Evolutionary conservation across 2,797 vertebrate genomes (phyloP).

Genomic region (Halcyon chelicuti): DNA sequence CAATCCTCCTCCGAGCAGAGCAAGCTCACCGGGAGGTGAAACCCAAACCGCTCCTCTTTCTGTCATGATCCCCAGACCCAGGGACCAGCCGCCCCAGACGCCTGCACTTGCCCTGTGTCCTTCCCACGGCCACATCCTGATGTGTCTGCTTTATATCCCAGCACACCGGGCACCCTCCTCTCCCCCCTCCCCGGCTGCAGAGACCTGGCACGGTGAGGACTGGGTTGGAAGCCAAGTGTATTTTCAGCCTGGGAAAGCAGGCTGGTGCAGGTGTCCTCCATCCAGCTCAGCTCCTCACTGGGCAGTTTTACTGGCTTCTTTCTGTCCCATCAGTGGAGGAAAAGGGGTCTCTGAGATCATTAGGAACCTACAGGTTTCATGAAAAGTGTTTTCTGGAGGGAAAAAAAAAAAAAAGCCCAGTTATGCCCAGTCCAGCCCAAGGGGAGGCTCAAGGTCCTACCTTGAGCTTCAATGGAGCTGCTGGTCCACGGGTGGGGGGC

Average conservation of each 20-base stretch:
- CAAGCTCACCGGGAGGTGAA: not conserved
- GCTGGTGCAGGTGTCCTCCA: constrained; percentile 36
- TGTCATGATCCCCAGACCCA: accelerated
- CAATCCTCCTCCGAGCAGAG: not conserved
- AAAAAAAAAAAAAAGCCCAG: too few species aligned
- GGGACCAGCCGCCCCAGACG: not conserved
- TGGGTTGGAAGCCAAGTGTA: not conserved
- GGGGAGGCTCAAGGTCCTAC: not conserved
- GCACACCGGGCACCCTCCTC: not conserved
- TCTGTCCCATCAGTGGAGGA: not conserved
- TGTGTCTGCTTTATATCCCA: not conserved
- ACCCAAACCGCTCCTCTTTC: accelerated
- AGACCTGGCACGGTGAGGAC: not conserved
- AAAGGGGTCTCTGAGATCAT: not conserved
- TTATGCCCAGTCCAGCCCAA: not conserved
- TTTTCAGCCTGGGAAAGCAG: constrained; percentile 31
- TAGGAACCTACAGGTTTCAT: not conserved
- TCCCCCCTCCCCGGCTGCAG: not conserved
- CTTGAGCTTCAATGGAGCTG: not conserved
- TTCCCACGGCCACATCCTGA: not conserved
- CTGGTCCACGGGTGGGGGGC: not conserved
- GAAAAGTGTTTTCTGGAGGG: not conserved
- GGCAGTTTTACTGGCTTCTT: not conserved
- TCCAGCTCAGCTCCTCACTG: not conserved
- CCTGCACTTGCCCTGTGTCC: accelerated